Base-by-base conservation (phyloP, 2,888 invertebrate genomes). In the Brachynemurus nebulosus region DNA sequence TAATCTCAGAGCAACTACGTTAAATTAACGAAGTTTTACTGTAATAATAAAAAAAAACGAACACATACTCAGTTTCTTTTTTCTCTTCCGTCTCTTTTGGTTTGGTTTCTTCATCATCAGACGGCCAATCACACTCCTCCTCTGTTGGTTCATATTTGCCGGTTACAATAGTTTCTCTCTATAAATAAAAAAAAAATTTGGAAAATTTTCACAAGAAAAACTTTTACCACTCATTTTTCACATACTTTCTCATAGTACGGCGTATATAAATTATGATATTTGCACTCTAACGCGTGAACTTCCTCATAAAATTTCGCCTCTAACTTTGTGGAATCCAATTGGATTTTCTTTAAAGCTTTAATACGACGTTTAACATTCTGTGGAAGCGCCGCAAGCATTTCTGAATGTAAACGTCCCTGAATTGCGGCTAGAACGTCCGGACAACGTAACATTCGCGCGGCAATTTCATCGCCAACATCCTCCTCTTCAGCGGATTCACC, bases 231-330 rank as follows among this genome's bases (percentile, higher is more conserved):
- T 8, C 19, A 27, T 46, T 50, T 17, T 45, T 57, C 53, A 38
- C 49, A 50, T 64, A 81, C 82, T 75, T 88, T 84, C 54, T 86
- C 83, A 65, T 84, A 86, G 35, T 85, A 63, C 2, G 83, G 80
- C 45, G 76, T 72, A 64, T 86, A 91, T 52, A 81, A 66, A 53
- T 78, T 74, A 58, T 86, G 83, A 63, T 90, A 95, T 65, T 86
- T 85, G 68, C 85, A 84, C 68, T 98, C 97, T 42, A 98, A 71
- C 17, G 79, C 78, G 60, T 96, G 95, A 33, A 98, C 86, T 58
- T 93, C 91, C 57, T 83, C 79, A 65, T 93, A 96, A 67, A 97
- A 93, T 59, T 90, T 80, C 1, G 89, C 83, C 65, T 96, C 95
- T 45, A 93, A 73, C 57, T 88, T 78, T 5, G 86, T 84, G 39